phyloP scores from a whole-genome alignment of 2,797 vertebrate genomes.

The Lophius americanus region DNA sequence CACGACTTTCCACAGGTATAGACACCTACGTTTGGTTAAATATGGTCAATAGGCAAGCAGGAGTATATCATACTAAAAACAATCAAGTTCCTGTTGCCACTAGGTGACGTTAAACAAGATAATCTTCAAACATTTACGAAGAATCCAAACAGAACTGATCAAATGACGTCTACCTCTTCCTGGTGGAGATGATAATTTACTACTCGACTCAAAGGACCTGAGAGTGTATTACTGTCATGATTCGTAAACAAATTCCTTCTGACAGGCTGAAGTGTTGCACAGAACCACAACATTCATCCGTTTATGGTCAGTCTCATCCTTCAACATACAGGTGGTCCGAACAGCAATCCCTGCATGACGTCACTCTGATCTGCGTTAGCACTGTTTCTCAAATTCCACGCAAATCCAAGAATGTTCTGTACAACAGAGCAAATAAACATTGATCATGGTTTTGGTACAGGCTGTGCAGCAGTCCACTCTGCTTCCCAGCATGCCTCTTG shows the following conservation, averaged over 20 bases:
- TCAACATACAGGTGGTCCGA: constrained; percentile 53
- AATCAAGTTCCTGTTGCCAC: too few relatives aligned
- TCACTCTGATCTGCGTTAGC: constrained; percentile 51
- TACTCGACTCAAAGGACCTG: constrained; percentile 10
- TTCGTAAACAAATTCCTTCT: constrained; percentile 60
- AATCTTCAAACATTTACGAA: too few relatives aligned
- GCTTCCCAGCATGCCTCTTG: constrained; percentile 39
- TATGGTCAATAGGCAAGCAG: too few relatives aligned
- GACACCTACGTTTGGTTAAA: too few relatives aligned
- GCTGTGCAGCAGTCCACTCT: constrained; percentile 31
- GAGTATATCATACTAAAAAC: too few relatives aligned
- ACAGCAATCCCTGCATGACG: constrained; percentile 16
- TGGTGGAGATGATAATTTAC: constrained; percentile 4
- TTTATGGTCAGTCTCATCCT: constrained; percentile 50
- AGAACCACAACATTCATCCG: constrained; percentile 35
- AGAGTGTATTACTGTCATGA: background rate
- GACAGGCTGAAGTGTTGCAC: constrained; percentile 4
- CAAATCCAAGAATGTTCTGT: constrained; percentile 44
- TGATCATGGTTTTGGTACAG: constrained; percentile 6
- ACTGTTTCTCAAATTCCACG: constrained; percentile 9
- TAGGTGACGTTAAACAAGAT: too few relatives aligned
- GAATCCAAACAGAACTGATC: too few relatives aligned
- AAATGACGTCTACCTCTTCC: too few relatives aligned
- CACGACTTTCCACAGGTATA: too few relatives aligned
- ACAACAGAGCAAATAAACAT: constrained; percentile 58